Percentiles rank a stretch among this genome's conserved stretches.
These are phyloP conservation scores for Halyomorpha halys DNA, from an alignment of 1,140 invertebrate species.

Conservation along the genomic window DNA sequence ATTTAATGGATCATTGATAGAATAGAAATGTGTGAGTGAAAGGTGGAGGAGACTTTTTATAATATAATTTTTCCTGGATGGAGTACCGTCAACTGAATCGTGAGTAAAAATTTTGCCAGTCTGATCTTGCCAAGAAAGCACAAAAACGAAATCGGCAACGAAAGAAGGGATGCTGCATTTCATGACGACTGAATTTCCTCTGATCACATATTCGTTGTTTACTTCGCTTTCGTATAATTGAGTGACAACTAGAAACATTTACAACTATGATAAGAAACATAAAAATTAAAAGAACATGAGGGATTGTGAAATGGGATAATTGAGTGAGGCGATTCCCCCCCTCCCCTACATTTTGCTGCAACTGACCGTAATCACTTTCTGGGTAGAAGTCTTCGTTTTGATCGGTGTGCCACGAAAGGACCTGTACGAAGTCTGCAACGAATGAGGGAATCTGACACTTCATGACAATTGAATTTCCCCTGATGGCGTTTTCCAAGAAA, in stretches of 20 bases:
- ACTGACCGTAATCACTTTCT: constrained; percentile 27
- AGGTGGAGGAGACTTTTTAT: not conserved
- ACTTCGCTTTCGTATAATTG: constrained; percentile 84
- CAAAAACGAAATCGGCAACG: constrained; percentile 79
- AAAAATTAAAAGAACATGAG: not conserved
- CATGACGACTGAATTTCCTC: constrained; percentile 83
- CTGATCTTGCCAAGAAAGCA: constrained; percentile 75
- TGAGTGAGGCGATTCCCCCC: not conserved
- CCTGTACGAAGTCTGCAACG: constrained; percentile 79
- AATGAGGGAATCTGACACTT: constrained; percentile 88
- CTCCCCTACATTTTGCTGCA: not conserved
- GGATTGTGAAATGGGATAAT: not conserved
- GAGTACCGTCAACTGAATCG: constrained; percentile 3
- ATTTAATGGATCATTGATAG: not conserved
- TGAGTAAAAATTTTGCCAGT: constrained; percentile 34
- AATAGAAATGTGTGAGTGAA: not conserved
- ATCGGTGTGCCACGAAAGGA: constrained; percentile 75
- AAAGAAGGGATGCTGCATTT: constrained; percentile 88
- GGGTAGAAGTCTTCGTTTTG: constrained; percentile 28
- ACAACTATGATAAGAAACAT: not conserved
- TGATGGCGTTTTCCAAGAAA: constrained; percentile 86
- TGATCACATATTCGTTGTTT: constrained; percentile 86
- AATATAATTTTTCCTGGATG: not conserved
- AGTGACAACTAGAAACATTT: constrained; percentile 55
- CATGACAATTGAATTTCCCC: constrained; percentile 81